These are phyloP conservation scores for Coreius guichenoti DNA, from an alignment of 2,797 vertebrate genomes.

Conservation along the genomic window DNA sequence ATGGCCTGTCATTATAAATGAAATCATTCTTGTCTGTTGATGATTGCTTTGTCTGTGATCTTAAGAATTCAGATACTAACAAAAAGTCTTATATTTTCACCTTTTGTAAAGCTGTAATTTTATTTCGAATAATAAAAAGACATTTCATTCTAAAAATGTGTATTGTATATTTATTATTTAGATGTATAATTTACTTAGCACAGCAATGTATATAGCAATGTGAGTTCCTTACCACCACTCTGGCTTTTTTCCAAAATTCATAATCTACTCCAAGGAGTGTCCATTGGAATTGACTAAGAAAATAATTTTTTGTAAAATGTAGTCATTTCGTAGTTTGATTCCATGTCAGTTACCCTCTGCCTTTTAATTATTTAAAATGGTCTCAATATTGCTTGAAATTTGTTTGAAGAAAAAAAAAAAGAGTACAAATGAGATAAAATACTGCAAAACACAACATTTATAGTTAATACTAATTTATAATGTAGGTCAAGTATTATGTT, in stretches of 20 bases:
- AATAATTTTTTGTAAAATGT: conserved; percentile 54
- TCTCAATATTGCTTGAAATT: background rate
- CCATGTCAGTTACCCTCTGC: background rate
- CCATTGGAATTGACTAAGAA: conserved; percentile 76
- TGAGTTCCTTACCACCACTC: conserved; percentile 60
- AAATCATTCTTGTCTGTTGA: background rate
- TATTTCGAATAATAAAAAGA: conserved; percentile 26
- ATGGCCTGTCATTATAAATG: background rate
- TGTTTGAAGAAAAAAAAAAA: background rate
- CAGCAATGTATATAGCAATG: conserved; percentile 49
- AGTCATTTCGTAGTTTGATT: conserved; percentile 3
- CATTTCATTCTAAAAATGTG: background rate
- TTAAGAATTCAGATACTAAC: background rate
- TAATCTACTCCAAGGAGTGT: conserved; percentile 76
- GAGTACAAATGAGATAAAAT: background rate
- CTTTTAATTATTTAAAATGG: background rate
- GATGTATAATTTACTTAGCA: conserved; percentile 14
- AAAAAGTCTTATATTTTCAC: background rate
- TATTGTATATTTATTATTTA: background rate
- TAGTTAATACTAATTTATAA: background rate
- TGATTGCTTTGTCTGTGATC: conserved; percentile 15
- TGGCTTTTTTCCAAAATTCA: conserved; percentile 71
- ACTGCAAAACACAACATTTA: background rate
- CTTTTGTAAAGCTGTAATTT: conserved; percentile 6
- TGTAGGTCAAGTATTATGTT: background rate